Evolutionary conservation across 2,888 invertebrate species (phyloP), one percentile per base, ranked within the genome.

Genomic region (Leptarthrus brevirostris): DNA sequence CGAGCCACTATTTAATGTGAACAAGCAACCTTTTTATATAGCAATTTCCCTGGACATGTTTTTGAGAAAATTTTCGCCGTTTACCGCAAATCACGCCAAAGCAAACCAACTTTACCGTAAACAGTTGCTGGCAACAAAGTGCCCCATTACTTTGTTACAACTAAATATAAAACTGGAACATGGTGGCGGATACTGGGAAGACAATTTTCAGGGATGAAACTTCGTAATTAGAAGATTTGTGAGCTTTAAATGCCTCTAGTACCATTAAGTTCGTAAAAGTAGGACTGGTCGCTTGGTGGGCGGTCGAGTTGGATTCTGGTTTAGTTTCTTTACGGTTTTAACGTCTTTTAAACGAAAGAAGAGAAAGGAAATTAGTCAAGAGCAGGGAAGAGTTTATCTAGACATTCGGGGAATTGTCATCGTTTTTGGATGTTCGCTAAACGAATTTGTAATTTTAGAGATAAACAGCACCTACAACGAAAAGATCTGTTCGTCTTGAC

Each of bases 151-250:
- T 36, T 36, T 58, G 58, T 40, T 34, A 40, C n/a, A 40, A 40
- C 40, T 40, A 40, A 40, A 40, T 40, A 40, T 40, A 58, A 34
- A 58, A 40, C 20, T 58, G 12, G 36, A 58, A 36, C 36, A 58
- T 36, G 58, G 36, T 20, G 58, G 58, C 12, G 58, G 58, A 40
- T 58, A 36, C 58, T 58, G 58, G 36, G 36, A 20, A 36, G 20
- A 36, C 36, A 58, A 58, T 36, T 34, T 36, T 30, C 36, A 36
- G 36, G 58, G 58, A 40, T 30, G 58, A 58, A 58, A 58, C 58
- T 58, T 58, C 20, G 34, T 58, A 58, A 58, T 58, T 58, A 58
- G 58, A 58, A 58, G 58, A 58, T 58, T 58, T 58, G 58, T 58
- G 58, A n/a, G 58, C 36, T 40, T 58, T 58, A 58, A 58, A 58